Percentiles rank a stretch among this genome's conserved stretches.
phyloP scores from a whole-genome alignment of 2,888 invertebrate species.

The Dastarcus helophoroides region DNA sequence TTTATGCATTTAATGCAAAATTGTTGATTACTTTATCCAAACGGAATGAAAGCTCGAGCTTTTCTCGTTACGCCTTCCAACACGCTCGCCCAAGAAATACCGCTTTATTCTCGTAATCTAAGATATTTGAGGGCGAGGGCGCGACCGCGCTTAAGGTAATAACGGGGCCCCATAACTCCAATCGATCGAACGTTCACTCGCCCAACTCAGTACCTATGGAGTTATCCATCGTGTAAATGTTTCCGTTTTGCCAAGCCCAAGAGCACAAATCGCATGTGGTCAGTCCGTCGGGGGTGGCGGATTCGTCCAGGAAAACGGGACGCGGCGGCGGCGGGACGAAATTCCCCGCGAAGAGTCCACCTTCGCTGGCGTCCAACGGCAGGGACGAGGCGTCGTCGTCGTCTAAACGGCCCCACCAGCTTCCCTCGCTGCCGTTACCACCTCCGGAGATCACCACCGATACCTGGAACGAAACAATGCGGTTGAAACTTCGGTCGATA shows the following conservation, averaged over 20 bases:
- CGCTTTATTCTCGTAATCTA: too few species aligned
- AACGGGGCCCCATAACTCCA: too few species aligned
- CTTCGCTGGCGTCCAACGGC: slow-evolving; percentile 30
- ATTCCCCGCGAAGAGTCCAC: slow-evolving; percentile 34
- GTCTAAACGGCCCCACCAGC: slow-evolving; percentile 19
- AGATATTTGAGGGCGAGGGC: too few species aligned
- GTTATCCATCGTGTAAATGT: slow-evolving; percentile 41
- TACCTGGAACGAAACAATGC: slow-evolving; percentile 21
- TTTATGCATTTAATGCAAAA: too few species aligned
- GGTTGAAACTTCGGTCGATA: slow-evolving; percentile 2
- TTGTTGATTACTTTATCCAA: too few species aligned
- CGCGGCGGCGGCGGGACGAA: slow-evolving; percentile 59
- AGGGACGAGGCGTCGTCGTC: slow-evolving; percentile 20
- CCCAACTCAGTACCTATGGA: slow-evolving; percentile 51
- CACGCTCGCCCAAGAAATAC: too few species aligned
- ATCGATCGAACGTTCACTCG: too few species aligned
- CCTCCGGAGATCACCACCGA: slow-evolving; percentile 17
- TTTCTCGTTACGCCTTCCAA: too few species aligned
- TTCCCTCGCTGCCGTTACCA: slow-evolving; percentile 18
- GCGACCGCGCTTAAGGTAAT: too few species aligned
- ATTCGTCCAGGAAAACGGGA: slow-evolving; percentile 48
- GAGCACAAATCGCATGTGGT: slow-evolving; percentile 64
- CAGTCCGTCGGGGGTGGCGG: slow-evolving; percentile 52
- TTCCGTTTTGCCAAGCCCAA: slow-evolving; percentile 52
- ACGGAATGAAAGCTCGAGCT: too few species aligned